These are phyloP conservation scores for Nanorana parkeri DNA, from an alignment of 2,113 vertebrate species.

Conservation along the genomic window DNA sequence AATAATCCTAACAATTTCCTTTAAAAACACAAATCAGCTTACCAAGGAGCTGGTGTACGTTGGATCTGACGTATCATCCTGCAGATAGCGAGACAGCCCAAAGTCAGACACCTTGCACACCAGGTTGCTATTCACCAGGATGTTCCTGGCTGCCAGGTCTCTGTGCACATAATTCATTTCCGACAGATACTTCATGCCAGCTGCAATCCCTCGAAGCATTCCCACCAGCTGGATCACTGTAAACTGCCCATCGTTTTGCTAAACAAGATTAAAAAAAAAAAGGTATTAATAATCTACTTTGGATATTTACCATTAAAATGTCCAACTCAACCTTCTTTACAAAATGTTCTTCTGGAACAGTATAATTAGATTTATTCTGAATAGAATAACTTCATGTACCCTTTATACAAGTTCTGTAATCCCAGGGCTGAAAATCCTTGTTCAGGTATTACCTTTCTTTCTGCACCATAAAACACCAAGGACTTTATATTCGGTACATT, in stretches of 20 bases:
- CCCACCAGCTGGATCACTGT: constrained; percentile 98
- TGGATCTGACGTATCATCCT: constrained; percentile 95
- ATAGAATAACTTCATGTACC: not conserved
- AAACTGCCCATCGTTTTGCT: constrained; percentile 99
- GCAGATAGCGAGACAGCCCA: constrained; percentile 93
- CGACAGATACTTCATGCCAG: constrained; percentile 96
- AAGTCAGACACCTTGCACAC: constrained; percentile 98
- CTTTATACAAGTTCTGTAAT: constrained; percentile 6
- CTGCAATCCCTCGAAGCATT: constrained; percentile 94
- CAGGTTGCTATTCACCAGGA: constrained; percentile 97
- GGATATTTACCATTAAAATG: not conserved
- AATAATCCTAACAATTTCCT: not conserved
- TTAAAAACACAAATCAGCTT: constrained; percentile 59
- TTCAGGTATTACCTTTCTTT: constrained; percentile 6
- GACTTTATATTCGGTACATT: constrained; percentile 8
- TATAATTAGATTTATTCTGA: not conserved
- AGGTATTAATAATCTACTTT: constrained; percentile 3
- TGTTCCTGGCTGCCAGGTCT: constrained; percentile 95
- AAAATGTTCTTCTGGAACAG: not conserved
- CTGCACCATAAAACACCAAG: constrained; percentile 6
- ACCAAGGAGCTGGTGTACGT: constrained; percentile 98
- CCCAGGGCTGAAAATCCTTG: not conserved
- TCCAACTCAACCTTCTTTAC: not conserved
- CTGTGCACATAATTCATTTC: constrained; percentile 98
- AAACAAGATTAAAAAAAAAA: constrained; percentile 53